Percentiles rank a stretch among this genome's conserved stretches.
Evolutionary conservation across 1,140 invertebrate species (phyloP).

Genomic region (Hermetia illucens): DNA sequence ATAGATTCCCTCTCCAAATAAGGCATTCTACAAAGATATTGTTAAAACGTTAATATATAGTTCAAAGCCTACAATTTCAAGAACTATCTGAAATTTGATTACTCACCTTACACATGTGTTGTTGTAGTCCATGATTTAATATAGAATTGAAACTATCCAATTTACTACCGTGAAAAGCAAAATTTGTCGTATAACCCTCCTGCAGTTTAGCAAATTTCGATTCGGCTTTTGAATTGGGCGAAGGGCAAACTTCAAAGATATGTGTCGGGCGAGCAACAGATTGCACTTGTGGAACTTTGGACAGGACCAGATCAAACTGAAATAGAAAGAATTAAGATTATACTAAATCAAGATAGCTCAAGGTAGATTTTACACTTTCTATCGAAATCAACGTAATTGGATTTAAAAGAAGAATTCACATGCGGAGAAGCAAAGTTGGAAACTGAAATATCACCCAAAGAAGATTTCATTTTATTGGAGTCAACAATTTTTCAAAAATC

Average conservation of each 20-base stretch:
- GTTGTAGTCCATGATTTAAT: slow-evolving; percentile 59
- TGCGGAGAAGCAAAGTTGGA: too few species aligned
- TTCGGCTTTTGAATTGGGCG: slow-evolving; percentile 37
- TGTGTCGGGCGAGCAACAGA: slow-evolving; percentile 39
- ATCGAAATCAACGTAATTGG: too few species aligned
- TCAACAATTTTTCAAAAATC: too few species aligned
- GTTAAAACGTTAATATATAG: slow-evolving; percentile 2
- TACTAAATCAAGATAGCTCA: too few species aligned
- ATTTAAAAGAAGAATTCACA: too few species aligned
- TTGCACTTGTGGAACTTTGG: slow-evolving; percentile 33
- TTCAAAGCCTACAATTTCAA: slow-evolving; percentile 6
- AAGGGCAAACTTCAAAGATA: slow-evolving; percentile 45
- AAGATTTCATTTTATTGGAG: too few species aligned
- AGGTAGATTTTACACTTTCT: too few species aligned
- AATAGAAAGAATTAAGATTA: too few species aligned
- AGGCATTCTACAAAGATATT: not conserved
- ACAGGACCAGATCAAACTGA: slow-evolving; percentile 38
- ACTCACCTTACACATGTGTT: slow-evolving; percentile 57
- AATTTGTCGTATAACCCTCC: slow-evolving; percentile 41
- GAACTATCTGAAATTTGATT: slow-evolving; percentile 3
- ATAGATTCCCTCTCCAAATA: slow-evolving; percentile 63
- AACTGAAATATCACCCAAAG: too few species aligned
- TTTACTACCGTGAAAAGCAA: slow-evolving; percentile 63
- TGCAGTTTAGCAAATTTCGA: slow-evolving; percentile 39
- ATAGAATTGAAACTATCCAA: slow-evolving; percentile 73